These are phyloP conservation scores for Amniataba percoides DNA, from an alignment of 2,797 vertebrate species.

Conservation along the genomic window DNA sequence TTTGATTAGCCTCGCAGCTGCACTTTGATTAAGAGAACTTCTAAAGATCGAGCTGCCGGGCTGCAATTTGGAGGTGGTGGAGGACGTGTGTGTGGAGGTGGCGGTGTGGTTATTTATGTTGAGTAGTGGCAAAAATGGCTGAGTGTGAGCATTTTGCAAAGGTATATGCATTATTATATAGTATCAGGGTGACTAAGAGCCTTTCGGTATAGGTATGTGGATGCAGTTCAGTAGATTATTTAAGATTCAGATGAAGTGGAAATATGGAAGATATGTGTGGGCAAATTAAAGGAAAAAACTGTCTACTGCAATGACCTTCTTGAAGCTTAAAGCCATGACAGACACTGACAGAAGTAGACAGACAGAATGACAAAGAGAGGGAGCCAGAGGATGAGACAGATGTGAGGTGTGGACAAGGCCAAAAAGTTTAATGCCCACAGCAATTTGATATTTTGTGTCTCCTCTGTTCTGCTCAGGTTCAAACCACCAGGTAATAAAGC, in stretches of 20 bases:
- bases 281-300: constrained; percentile 16
- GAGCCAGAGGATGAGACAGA: constrained; percentile 32
- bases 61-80: constrained; percentile 87
- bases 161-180: neutral
- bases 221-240: neutral
- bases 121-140: constrained; percentile 36
- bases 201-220: neutral
- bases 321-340: constrained; percentile 65
- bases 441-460: constrained; percentile 58
- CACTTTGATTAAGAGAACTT: constrained; percentile 98
- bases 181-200: neutral
- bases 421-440: constrained; percentile 62
- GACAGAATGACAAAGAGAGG: constrained; percentile 23
- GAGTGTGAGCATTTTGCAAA: constrained; percentile 19
- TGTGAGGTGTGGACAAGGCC: constrained; percentile 32
- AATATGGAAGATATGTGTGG: neutral
- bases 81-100: constrained; percentile 64
- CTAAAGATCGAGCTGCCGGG: constrained; percentile 87
- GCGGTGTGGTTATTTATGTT: constrained; percentile 35
- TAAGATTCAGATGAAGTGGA: neutral
- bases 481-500: constrained; percentile 56
- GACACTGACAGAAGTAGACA: neutral
- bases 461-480: constrained; percentile 40
- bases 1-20: constrained; percentile 96
- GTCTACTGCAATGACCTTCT: constrained; percentile 51